These are phyloP conservation scores for Origma solitaria DNA, from an alignment of 2,113 vertebrate species.

Conservation along the genomic window DNA sequence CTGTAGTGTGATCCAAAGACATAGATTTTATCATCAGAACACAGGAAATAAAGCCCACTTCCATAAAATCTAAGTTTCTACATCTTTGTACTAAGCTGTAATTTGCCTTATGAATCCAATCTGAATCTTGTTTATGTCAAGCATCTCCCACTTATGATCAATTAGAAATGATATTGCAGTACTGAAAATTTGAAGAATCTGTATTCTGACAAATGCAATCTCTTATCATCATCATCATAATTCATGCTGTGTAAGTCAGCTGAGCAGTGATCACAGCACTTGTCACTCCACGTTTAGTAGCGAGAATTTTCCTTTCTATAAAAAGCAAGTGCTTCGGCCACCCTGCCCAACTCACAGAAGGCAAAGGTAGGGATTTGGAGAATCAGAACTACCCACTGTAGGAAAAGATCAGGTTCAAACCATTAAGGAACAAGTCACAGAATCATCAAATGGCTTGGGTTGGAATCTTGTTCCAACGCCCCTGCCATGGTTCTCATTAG, in stretches of 20 bases:
- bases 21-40: not conserved
- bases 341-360: not conserved
- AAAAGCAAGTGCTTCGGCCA: not conserved
- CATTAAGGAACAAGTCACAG: not conserved
- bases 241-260: not conserved
- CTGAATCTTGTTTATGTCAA: not conserved
- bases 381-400: no score
- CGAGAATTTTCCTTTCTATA: not conserved
- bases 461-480: not conserved
- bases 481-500: not conserved
- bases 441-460: accelerated
- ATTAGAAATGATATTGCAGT: not conserved
- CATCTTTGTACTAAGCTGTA: not conserved
- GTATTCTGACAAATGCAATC: not conserved
- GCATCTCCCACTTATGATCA: not conserved
- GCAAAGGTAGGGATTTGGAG: not conserved
- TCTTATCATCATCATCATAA: not conserved
- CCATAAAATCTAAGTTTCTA: not conserved
- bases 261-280: not conserved
- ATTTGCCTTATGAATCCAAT: not conserved
- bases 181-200: not conserved
- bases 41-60: not conserved
- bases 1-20: not conserved
- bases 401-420: not conserved
- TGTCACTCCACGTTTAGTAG: not conserved